Evolutionary conservation across 1,140 invertebrate genomes (phyloP).

Genomic region (Galleria mellonella): DNA sequence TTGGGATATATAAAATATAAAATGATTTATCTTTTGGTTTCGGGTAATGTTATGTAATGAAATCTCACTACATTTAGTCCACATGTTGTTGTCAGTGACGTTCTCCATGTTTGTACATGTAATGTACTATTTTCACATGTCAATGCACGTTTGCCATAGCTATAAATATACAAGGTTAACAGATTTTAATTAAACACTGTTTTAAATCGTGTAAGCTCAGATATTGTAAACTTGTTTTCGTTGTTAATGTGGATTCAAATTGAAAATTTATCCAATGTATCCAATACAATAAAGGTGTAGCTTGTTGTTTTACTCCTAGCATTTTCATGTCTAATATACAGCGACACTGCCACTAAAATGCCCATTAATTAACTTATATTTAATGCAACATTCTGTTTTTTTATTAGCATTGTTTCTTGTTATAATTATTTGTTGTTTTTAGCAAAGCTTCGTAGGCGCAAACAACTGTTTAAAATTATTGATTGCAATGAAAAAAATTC

Average conservation of each 20-base stretch:
- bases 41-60: slow-evolving; percentile 1
- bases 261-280: neutral
- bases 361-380: slow-evolving; percentile 23
- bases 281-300: neutral
- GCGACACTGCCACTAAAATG: slow-evolving; percentile 36
- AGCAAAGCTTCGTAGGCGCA: slow-evolving; percentile 43
- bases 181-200: slow-evolving; percentile 7
- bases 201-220: slow-evolving; percentile 3
- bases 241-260: slow-evolving; percentile 2
- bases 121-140: slow-evolving; percentile 3
- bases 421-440: slow-evolving; percentile 45
- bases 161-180: slow-evolving; percentile 6
- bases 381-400: slow-evolving; percentile 36
- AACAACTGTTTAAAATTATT: slow-evolving; percentile 27
- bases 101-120: slow-evolving; percentile 3
- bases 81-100: neutral
- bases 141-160: slow-evolving; percentile 12
- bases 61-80: slow-evolving; percentile 26
- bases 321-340: slow-evolving; percentile 3
- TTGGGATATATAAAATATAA: slow-evolving; percentile 12
- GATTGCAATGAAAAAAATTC: slow-evolving; percentile 29
- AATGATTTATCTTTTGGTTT: neutral
- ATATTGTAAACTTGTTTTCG: slow-evolving; percentile 7
- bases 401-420: slow-evolving; percentile 46
- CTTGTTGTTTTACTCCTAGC: neutral